phyloP scores from a whole-genome alignment of 2,113 vertebrate genomes.

The Turdus rufiventris region DNA sequence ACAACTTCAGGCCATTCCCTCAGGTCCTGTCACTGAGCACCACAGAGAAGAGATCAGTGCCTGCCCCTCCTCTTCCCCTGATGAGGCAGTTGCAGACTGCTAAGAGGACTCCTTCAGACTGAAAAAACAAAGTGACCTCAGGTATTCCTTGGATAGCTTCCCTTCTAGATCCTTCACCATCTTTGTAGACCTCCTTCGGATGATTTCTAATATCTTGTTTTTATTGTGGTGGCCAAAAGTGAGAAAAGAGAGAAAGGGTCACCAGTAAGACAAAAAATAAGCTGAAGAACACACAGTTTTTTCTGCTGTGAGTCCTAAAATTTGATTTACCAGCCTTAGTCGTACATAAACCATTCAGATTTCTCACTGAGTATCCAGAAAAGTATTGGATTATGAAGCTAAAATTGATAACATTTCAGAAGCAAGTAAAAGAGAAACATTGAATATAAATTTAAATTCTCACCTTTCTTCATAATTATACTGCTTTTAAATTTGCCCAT shows the following conservation, averaged over 20 bases:
- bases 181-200: background rate
- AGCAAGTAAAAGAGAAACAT: background rate
- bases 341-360: background rate
- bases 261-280: background rate
- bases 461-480: background rate
- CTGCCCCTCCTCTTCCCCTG: background rate
- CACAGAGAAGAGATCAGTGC: background rate
- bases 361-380: background rate
- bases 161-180: background rate
- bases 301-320: background rate
- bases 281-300: background rate
- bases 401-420: background rate
- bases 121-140: background rate
- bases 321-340: background rate
- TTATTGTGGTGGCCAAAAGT: background rate
- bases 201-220: background rate
- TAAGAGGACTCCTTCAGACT: background rate
- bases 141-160: background rate
- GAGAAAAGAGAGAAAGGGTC: background rate
- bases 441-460: background rate
- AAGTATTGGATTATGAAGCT: background rate
- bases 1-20: background rate
- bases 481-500: background rate
- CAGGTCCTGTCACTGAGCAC: accelerated
- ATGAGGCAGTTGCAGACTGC: background rate